Conservation (phyloP, 1,140 invertebrate genomes). For the Parapsyche elsis region DNA sequence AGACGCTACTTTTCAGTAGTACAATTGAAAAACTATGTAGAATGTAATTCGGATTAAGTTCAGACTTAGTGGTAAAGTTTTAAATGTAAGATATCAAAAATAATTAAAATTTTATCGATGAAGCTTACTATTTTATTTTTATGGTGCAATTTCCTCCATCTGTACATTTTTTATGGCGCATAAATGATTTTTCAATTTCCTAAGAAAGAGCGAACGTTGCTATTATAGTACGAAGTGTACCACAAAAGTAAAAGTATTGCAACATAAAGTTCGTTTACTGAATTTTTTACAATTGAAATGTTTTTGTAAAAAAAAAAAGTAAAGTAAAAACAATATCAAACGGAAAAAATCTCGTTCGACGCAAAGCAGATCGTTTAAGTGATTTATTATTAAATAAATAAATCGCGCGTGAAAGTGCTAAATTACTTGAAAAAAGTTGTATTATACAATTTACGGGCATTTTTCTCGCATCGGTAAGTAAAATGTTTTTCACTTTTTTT, state of each 20-base stretch:
- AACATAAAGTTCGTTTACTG: too few species aligned
- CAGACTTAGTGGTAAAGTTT: neutral
- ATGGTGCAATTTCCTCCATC: neutral
- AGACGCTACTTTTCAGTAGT: too few species aligned
- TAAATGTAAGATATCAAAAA: neutral
- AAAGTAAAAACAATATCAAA: neutral
- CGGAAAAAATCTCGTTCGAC: neutral
- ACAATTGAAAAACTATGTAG: too few species aligned
- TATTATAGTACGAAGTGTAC: too few species aligned
- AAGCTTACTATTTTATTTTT: slow-evolving; percentile 24
- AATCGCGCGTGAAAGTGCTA: slow-evolving; percentile 19
- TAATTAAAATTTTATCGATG: slow-evolving; percentile 22
- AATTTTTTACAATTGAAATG: too few species aligned
- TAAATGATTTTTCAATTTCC: slow-evolving; percentile 19
- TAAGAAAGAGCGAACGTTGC: neutral
- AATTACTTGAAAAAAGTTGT: slow-evolving; percentile 19
- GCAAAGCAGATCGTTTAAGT: neutral
- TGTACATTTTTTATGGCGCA: slow-evolving; percentile 2
- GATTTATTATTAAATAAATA: slow-evolving; percentile 25
- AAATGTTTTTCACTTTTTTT: neutral
- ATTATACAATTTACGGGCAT: slow-evolving; percentile 3
- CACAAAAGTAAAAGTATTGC: too few species aligned
- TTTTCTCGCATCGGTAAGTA: too few species aligned
- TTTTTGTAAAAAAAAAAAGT: too few species aligned
- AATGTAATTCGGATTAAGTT: too few species aligned